Percentiles rank a stretch among this genome's conserved stretches.
Evolutionary conservation across 2,797 vertebrate species (phyloP).

Genomic region (Paratrypauchen microcephalus): DNA sequence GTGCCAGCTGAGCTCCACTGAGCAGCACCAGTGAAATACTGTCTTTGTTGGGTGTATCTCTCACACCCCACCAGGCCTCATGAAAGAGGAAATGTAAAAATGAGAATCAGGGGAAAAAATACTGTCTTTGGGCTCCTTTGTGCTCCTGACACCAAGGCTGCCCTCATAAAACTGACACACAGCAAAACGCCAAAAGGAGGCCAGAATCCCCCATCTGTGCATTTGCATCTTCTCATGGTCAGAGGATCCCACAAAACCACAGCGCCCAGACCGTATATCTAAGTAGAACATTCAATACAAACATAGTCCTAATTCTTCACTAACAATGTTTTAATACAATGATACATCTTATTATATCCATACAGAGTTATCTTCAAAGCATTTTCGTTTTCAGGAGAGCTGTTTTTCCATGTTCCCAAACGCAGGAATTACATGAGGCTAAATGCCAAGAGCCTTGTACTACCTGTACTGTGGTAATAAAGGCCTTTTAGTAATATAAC

Average conservation of each 20-base stretch:
- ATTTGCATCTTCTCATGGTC: constrained; percentile 16
- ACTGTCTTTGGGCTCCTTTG: constrained; percentile 49
- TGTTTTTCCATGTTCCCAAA: too few relatives aligned
- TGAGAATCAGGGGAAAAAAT: constrained; percentile 37
- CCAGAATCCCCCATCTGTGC: constrained; percentile 52
- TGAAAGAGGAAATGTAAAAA: constrained; percentile 42
- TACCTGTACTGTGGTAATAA: too few relatives aligned
- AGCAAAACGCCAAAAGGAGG: constrained; percentile 36
- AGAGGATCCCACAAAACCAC: background rate
- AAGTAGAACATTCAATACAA: background rate
- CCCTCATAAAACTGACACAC: constrained; percentile 49
- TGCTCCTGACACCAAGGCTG: constrained; percentile 33
- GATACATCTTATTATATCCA: too few relatives aligned
- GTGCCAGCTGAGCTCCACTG: constrained; percentile 64
- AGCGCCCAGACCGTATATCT: background rate
- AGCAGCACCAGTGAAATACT: constrained; percentile 67
- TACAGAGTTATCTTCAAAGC: too few relatives aligned
- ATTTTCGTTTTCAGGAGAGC: too few relatives aligned
- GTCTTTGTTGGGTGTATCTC: constrained; percentile 69
- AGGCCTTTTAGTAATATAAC: too few relatives aligned
- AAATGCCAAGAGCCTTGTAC: too few relatives aligned
- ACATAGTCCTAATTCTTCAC: too few relatives aligned
- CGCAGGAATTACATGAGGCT: too few relatives aligned
- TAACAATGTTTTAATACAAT: background rate
- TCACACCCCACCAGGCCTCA: constrained; percentile 44